These are phyloP conservation scores for Bolinopsis microptera DNA, from an alignment of 37 sponge, comb jelly and placozoan genomes.

Conservation along the genomic window DNA sequence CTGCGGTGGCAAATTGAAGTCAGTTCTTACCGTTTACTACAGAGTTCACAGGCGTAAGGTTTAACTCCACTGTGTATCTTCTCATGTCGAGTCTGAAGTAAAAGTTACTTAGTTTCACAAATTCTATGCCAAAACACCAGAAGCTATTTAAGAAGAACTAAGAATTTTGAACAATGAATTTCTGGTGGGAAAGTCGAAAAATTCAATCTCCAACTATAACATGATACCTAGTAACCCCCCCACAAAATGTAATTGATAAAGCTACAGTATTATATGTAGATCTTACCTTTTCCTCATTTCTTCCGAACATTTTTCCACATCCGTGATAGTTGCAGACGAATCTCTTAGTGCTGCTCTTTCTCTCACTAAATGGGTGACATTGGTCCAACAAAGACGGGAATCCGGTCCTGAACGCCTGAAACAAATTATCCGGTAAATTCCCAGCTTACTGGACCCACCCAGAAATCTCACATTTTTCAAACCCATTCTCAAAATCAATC, in stretches of 20 bases:
- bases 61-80: conserved; percentile 66
- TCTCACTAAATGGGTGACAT: conserved; percentile 49
- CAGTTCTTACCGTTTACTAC: conserved; percentile 36
- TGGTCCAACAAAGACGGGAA: conserved; percentile 23
- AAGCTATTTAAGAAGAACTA: too few species aligned
- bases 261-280: too few species aligned
- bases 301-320: conserved; percentile 63
- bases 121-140: too few species aligned
- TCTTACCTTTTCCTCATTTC: conserved; percentile 55
- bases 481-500: not conserved
- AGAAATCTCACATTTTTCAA: not conserved
- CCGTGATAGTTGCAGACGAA: conserved; percentile 63
- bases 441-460: not conserved
- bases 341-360: conserved; percentile 34
- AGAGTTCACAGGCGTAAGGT: conserved; percentile 54
- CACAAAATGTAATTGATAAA: too few species aligned
- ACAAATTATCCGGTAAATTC: not conserved
- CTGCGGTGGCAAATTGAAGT: too few species aligned
- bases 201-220: too few species aligned
- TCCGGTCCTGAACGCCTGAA: conserved; percentile 58
- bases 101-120: not conserved
- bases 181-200: too few species aligned
- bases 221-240: too few species aligned
- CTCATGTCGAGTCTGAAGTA: conserved; percentile 55
- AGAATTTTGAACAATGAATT: too few species aligned